These are phyloP conservation scores for Lasioglossum zephyrum DNA, from an alignment of 2,888 invertebrate species.

Conservation along the genomic window DNA sequence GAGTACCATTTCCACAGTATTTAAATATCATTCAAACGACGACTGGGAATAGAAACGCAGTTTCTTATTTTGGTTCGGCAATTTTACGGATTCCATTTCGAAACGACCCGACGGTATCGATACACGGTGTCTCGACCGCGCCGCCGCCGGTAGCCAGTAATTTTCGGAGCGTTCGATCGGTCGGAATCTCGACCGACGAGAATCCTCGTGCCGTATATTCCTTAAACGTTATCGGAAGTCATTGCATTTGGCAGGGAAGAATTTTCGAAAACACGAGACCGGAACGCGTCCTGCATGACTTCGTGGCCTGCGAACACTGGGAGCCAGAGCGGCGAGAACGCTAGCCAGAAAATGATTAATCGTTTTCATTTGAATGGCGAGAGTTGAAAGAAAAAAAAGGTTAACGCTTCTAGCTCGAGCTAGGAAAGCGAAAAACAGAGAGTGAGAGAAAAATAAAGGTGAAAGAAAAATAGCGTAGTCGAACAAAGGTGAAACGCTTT, in stretches of 20 bases:
- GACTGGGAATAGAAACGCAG: neutral
- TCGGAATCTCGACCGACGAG: constrained; percentile 13
- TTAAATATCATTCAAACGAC: neutral
- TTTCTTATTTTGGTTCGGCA: neutral
- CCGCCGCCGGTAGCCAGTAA: neutral
- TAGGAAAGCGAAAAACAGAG: neutral
- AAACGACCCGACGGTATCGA: neutral
- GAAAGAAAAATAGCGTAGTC: constrained; percentile 22
- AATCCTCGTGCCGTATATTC: constrained; percentile 12
- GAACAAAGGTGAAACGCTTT: constrained; percentile 61
- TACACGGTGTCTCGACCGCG: neutral
- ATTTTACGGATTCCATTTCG: neutral
- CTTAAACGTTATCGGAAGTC: constrained; percentile 10
- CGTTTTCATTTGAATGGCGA: neutral
- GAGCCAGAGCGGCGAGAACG: neutral
- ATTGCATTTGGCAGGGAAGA: neutral
- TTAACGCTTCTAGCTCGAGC: constrained; percentile 1
- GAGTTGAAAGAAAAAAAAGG: neutral
- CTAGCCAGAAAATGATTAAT: neutral
- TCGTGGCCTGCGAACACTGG: neutral
- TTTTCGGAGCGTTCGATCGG: neutral
- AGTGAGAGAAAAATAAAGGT: neutral
- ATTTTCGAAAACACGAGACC: neutral
- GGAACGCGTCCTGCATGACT: neutral
- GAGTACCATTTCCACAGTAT: neutral